Evolutionary conservation across 2,113 vertebrate species (phyloP).

Genomic region (Picathartes gymnocephalus): DNA sequence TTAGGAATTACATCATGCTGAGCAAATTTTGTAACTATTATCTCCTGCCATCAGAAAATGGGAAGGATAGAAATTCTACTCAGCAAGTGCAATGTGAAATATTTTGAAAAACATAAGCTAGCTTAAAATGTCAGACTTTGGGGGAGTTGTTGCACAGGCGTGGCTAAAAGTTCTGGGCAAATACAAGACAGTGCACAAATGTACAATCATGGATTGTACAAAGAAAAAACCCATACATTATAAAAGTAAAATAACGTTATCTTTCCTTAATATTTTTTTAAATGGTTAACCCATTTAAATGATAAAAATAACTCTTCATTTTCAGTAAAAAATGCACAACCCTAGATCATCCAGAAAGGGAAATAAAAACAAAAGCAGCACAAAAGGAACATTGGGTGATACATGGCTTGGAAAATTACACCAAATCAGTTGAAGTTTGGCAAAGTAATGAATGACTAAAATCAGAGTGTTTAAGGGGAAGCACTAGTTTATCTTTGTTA

Average conservation of each 20-base stretch:
- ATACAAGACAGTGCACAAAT: not conserved
- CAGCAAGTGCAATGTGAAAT: not conserved
- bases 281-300: not conserved
- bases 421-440: not conserved
- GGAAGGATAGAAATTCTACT: not conserved
- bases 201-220: not conserved
- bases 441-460: not conserved
- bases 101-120: not conserved
- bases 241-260: not conserved
- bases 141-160: not conserved
- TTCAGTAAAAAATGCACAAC: not conserved
- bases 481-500: not conserved
- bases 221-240: not conserved
- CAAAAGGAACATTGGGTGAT: not conserved
- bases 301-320: fast-evolving
- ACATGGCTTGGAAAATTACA: not conserved
- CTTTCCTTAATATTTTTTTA: not conserved
- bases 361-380: not conserved
- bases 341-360: not conserved
- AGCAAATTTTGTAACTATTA: not conserved
- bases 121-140: not conserved
- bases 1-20: not conserved
- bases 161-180: not conserved
- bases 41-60: not conserved
- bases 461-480: not conserved